Evolutionary conservation across 2,113 vertebrate genomes (phyloP), one percentile per base, ranked within the genome.

Genomic region (Pelmatolapia mariae): DNA sequence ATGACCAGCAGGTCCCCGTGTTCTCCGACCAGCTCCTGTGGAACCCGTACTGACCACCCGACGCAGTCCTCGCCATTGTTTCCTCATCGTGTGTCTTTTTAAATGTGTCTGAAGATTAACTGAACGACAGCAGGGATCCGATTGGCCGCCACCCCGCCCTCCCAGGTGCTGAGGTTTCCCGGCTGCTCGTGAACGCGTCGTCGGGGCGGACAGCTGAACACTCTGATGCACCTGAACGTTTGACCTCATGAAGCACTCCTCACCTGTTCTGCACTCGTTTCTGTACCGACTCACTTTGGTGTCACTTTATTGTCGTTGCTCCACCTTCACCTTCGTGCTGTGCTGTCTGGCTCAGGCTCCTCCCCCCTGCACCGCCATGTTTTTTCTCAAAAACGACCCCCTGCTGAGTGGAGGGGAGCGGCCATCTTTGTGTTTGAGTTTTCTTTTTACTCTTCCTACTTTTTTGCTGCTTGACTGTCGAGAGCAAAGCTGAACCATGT

Each of bases 1-100:
- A 95, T 18, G 94, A 96, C 86, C 95, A 96, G 93, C 95, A 94
- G 85, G 92, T 92, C 11, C 94, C 96, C 0, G 80, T 90, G 10
- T 91, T 94, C 19, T 92, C 92, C 0, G 94, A 96, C 80, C 93
- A 93, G 89, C 92, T 94, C 15, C 73, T 93, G 53, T 96, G 96
- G 96, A 95, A 93, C 40, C 95, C 87, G 3, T 95, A 95, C 57
- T 95, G 92, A 94, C 2, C 4, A 2, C 10, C 50, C 15, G 82
- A 47, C 12, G 38, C 57, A 5, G 38, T 68, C 19, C 52, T 50
- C 16, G 16, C 26, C 43, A 6, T 50, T 0, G 40, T 78, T 4
- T 26, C 24, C 38, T 13, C 59, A 38, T 31, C 10, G n/a, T 38
- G 53, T 29, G 71, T 80, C 82, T 93, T 93, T 93, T 94, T 93